phyloP scores from a whole-genome alignment of 2,113 vertebrate genomes.

The Rana temporaria region DNA sequence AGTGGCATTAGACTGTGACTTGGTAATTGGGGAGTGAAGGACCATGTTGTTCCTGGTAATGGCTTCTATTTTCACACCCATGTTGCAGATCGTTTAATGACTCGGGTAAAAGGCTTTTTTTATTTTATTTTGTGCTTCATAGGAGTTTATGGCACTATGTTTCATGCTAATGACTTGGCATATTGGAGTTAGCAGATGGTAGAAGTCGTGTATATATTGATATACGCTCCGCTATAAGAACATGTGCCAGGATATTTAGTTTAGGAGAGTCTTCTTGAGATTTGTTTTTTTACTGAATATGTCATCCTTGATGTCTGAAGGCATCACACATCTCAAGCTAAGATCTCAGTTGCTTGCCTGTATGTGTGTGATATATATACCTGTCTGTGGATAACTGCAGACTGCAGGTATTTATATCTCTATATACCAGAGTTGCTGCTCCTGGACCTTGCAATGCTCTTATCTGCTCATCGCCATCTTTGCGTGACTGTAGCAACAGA shows the following conservation, averaged over 20 bases:
- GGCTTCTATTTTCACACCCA: neutral
- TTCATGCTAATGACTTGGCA: conserved; percentile 8
- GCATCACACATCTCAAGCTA: neutral
- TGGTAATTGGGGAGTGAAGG: neutral
- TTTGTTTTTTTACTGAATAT: neutral
- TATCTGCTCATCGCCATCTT: no score
- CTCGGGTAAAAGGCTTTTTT: no score
- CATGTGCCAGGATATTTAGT: neutral
- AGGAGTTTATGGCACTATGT: neutral
- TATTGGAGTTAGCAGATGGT: conserved; percentile 9
- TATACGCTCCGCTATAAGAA: neutral
- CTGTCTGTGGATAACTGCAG: no score
- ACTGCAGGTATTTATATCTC: no score
- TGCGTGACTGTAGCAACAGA: no score
- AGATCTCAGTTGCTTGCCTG: neutral
- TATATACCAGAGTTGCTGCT: no score
- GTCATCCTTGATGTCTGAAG: neutral
- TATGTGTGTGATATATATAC: no score
- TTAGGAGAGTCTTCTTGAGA: neutral
- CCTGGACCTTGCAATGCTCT: no score
- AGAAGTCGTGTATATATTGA: conserved; percentile 11
- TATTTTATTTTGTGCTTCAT: neutral
- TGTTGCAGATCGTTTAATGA: neutral
- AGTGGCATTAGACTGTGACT: neutral
- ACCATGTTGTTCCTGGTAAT: neutral